Percentiles rank a stretch among this genome's conserved stretches.
Conservation (phyloP, 1,140 invertebrate species). For the Orussus abietinus region DNA sequence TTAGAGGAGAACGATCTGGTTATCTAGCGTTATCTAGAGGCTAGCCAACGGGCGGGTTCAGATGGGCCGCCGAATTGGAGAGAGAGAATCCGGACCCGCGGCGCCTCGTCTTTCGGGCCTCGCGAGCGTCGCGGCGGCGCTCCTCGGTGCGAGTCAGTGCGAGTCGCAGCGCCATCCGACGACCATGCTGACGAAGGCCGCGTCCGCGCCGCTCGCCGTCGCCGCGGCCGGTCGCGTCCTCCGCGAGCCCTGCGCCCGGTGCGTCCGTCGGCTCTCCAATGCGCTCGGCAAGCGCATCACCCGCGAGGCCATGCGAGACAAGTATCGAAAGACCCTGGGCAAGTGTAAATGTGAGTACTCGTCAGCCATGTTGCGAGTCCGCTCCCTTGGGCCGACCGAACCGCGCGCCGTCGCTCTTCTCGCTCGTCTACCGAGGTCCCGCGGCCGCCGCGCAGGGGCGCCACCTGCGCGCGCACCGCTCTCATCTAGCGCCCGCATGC, state of each 20-base stretch:
- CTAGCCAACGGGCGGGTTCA: not conserved
- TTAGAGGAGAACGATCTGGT: no score
- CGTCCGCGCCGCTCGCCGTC: not conserved
- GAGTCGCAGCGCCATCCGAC: constrained; percentile 4
- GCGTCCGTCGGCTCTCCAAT: not conserved
- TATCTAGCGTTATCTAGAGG: no score
- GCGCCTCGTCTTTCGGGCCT: constrained; percentile 11
- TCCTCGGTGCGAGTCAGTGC: constrained; percentile 1
- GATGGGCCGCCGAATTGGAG: not conserved
- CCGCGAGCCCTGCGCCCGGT: not conserved
- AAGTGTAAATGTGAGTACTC: constrained; percentile 48
- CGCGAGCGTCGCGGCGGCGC: constrained; percentile 23
- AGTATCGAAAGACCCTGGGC: constrained; percentile 39
- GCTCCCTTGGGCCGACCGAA: no score
- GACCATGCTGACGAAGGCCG: constrained; percentile 3
- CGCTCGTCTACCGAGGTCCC: no score
- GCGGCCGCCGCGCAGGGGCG: no score
- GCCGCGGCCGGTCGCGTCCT: not conserved
- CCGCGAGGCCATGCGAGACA: constrained; percentile 36
- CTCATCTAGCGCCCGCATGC: no score
- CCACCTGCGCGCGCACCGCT: no score
- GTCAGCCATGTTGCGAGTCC: no score
- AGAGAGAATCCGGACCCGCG: no score
- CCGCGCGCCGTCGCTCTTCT: no score
- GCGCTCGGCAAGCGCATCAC: constrained; percentile 15